Evolutionary conservation across 2,888 invertebrate genomes (phyloP).

Genomic region (Germaria angustata): DNA sequence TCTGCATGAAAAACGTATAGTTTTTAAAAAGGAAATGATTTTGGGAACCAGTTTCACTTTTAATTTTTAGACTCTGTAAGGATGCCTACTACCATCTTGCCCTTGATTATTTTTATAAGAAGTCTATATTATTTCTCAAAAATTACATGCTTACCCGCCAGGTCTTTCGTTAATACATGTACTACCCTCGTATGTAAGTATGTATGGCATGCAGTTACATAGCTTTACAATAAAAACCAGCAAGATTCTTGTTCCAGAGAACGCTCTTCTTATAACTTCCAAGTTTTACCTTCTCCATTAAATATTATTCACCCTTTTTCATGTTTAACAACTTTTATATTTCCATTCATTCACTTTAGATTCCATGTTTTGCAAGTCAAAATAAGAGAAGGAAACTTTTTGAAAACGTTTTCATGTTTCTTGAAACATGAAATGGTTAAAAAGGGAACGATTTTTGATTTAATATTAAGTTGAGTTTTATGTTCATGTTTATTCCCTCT

Average conservation of each 20-base stretch:
- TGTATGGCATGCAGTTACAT: too few relatives aligned
- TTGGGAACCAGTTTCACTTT: too few relatives aligned
- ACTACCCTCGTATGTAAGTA: not conserved
- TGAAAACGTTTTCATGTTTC: constrained; percentile 28
- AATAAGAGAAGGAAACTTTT: not conserved
- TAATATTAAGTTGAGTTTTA: constrained; percentile 58
- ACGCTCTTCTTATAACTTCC: not conserved
- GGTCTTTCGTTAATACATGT: too few relatives aligned
- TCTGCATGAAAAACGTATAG: too few relatives aligned
- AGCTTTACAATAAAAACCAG: too few relatives aligned
- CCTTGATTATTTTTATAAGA: too few relatives aligned
- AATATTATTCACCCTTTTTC: constrained; percentile 27
- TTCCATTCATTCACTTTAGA: not conserved
- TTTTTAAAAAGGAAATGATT: too few relatives aligned
- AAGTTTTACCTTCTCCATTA: not conserved
- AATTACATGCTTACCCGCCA: too few relatives aligned
- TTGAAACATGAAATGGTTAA: not conserved
- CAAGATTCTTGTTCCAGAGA: too few relatives aligned
- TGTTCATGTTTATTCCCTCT: constrained; percentile 31
- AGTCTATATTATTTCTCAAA: too few relatives aligned
- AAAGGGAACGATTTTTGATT: constrained; percentile 39
- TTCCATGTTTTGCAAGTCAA: not conserved
- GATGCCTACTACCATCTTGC: too few relatives aligned
- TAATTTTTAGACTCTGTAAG: too few relatives aligned
- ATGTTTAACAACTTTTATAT: constrained; percentile 4